Base-by-base conservation (phyloP, 2,113 vertebrate genomes). In the Hypocryptadius cinnamomeus region DNA sequence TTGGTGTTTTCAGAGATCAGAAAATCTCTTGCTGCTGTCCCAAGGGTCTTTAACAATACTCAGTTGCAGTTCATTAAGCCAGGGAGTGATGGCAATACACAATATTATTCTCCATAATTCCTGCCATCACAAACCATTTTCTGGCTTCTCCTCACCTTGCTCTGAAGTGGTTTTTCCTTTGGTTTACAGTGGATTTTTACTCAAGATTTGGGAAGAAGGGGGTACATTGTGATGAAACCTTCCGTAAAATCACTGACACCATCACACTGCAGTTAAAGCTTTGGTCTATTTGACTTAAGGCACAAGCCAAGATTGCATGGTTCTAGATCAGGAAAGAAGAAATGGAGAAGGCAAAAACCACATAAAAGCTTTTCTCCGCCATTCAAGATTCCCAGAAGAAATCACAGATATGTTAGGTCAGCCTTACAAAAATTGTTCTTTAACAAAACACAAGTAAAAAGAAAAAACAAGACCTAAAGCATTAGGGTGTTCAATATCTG, bases 61-160 rank as follows among this genome's bases (percentile, higher is more conserved):
- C 27, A 48, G 44, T 56, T 66, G 66, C 91, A 85, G 66, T 79
- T 72, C 63, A 76, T 71, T 56, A 74, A 71, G 61, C 64, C 51
- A 47, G 35, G 17, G 27, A 72, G 40, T 23, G 61, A 87, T 59
- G 70, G 48, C 54, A 85, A 66, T 61, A n/a, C 51, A 70, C 19
- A 31, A 85, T 79, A 50, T 23, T 24, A 54, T 82, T 59, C 70
- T 16, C 45, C 9, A 5, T 84, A 88, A 78, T 84, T 90, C 69
- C 51, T 89, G 22, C 74, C 35, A 15, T 91, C 76, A 44, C 39
- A 92, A 93, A 73, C 33, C 39, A 71, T 80, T 88, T 88, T 85
- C 85, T 92, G 88, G 85, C 88, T 88, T 92, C 68, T 80, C 17
- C 51, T 94, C 65, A 92, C 92, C 95, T 93, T 89, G 15, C 27